phyloP scores from a whole-genome alignment of 2,888 invertebrate species.

The Loripinus fragilis region DNA sequence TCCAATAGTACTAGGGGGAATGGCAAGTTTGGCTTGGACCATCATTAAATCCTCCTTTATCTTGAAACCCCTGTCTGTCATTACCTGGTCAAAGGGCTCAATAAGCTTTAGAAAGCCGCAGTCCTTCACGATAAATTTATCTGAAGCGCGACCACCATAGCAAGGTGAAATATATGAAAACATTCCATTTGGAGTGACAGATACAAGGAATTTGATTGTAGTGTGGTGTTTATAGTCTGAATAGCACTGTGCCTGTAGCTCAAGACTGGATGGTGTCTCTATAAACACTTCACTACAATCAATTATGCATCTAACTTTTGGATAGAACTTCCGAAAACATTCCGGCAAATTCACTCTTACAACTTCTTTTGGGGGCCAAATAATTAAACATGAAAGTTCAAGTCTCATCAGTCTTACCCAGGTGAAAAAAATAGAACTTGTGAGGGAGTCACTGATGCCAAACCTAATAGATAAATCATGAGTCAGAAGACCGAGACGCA shows the following conservation, averaged over 20 bases:
- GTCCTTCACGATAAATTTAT: slow-evolving; percentile 44
- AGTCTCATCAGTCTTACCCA: slow-evolving; percentile 33
- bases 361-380: slow-evolving; percentile 36
- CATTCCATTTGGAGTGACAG: slow-evolving; percentile 50
- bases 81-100: slow-evolving; percentile 45
- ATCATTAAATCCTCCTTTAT: slow-evolving; percentile 40
- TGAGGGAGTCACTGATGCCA: slow-evolving; percentile 26
- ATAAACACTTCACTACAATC: slow-evolving; percentile 50
- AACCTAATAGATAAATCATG: slow-evolving; percentile 30
- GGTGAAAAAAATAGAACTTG: slow-evolving; percentile 35
- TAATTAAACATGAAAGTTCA: slow-evolving; percentile 32
- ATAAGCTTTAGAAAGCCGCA: slow-evolving; percentile 35
- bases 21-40: slow-evolving; percentile 28
- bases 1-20: slow-evolving; percentile 30
- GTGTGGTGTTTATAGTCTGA: slow-evolving; percentile 56
- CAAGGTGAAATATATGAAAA: slow-evolving; percentile 44
- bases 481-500: slow-evolving; percentile 28
- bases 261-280: slow-evolving; percentile 34
- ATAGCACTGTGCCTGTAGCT: slow-evolving; percentile 36
- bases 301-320: slow-evolving; percentile 38
- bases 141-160: slow-evolving; percentile 54
- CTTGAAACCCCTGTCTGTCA: slow-evolving; percentile 56
- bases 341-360: slow-evolving; percentile 37
- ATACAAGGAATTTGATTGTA: slow-evolving; percentile 54
- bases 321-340: slow-evolving; percentile 30